Evolutionary conservation across 2,888 invertebrate genomes (phyloP), one percentile per base, ranked within the genome.

Genomic region (Eristalis intricaria): DNA sequence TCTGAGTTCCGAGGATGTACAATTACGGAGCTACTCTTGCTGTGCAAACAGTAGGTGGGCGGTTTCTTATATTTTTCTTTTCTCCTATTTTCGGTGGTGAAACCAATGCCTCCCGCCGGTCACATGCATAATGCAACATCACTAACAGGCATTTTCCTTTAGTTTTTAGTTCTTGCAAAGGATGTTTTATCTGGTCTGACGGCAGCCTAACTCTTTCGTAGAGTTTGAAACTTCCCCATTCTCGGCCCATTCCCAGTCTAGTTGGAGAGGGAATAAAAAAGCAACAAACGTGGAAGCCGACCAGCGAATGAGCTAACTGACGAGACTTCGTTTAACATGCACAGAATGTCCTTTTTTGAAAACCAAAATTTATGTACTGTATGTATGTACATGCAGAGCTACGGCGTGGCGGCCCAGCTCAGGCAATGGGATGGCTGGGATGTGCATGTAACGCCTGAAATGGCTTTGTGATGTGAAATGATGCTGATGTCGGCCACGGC

Each of bases 91-190:
- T 38, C 43, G 40, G 69, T 26, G 63, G 56, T 26, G 26, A 71
- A 69, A 43, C 63, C 56, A 58, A 66, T 56, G 83, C 74, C 78
- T 83, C 83, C 86, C 70, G 86, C 82, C 77, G 86, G 75, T 79
- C 75, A 74, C 78, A 83, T 86, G 78, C 78, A 63, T 75, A 78
- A 86, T 86, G 83, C 68, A 70, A 83, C 75, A 79, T 86, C 86
- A 79, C 78, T 68, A 56, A 75, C 86, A 86, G 86, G 71, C 86
- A 75, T 86, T 83, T 74, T 75, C 61, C 61, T 75, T 74, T 75
- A 58, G 82, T 71, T 78, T 82, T 78, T 76, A 19, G 63, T 68
- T 73, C 69, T 68, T 4, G 13, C 60, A 60, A 43, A 26, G 60
- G 60, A 58, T 76, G 56, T 58, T 66, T 38, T 78, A 43, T 64